phyloP scores from a whole-genome alignment of 2,113 vertebrate species.

The Cyrtonyx montezumae region DNA sequence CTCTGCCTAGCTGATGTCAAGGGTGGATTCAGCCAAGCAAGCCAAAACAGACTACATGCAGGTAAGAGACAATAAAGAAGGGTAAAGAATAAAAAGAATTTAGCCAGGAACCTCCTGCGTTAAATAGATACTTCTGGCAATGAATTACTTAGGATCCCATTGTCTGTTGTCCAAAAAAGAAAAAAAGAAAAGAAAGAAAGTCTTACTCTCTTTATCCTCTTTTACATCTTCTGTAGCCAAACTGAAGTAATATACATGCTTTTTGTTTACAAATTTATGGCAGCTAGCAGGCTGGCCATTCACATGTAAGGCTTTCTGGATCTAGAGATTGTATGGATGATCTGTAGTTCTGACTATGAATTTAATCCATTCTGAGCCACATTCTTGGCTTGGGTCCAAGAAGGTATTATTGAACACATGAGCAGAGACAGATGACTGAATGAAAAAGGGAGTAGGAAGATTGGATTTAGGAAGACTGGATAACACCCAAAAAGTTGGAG shows the following conservation, averaged over 20 bases:
- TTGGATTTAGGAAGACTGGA: too few species aligned
- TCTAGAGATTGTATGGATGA: conserved; percentile 24
- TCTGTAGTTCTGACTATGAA: conserved; percentile 43
- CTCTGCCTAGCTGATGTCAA: conserved; percentile 7
- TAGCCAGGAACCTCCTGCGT: neutral
- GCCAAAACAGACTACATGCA: neutral
- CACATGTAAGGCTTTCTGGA: neutral
- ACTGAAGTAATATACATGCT: neutral
- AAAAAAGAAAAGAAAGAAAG: neutral
- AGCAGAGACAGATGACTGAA: conserved; percentile 51
- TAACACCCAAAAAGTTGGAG: too few species aligned
- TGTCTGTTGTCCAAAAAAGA: neutral
- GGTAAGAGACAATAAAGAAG: neutral
- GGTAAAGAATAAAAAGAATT: neutral
- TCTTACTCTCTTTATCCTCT: neutral
- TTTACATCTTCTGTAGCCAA: neutral
- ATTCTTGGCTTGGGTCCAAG: conserved; percentile 45
- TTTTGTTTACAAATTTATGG: conserved; percentile 26
- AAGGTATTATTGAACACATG: conserved; percentile 48
- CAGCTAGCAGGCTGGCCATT: neutral
- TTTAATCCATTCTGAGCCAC: conserved; percentile 56
- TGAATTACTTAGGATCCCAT: neutral
- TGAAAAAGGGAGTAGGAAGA: conserved; percentile 26
- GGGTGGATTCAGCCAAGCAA: neutral
- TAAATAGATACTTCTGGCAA: neutral